These are phyloP conservation scores for Huso huso DNA, from an alignment of 2,797 vertebrate genomes.

Conservation along the genomic window DNA sequence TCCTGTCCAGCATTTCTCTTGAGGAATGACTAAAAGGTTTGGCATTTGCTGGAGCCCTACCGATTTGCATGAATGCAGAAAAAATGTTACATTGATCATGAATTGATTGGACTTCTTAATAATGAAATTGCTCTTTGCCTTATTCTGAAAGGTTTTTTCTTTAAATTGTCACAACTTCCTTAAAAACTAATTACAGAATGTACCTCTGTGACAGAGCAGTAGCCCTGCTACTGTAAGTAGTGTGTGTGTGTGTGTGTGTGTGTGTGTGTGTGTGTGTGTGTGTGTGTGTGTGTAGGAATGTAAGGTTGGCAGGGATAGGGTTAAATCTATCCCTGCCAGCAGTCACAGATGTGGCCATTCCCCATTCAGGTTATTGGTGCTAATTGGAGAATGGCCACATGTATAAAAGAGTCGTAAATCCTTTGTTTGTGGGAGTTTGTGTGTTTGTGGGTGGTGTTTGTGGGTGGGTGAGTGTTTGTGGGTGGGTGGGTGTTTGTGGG, in stretches of 20 bases:
- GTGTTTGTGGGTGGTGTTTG: not conserved
- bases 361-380: too few relatives aligned
- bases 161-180: not conserved
- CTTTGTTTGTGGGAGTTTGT: too few relatives aligned
- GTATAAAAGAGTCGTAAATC: too few relatives aligned
- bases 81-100: not conserved
- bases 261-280: constrained; percentile 25
- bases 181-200: too few relatives aligned
- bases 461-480: not conserved
- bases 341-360: too few relatives aligned
- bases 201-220: not conserved
- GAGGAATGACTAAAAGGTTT: not conserved
- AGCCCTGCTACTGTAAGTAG: not conserved
- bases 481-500: not conserved
- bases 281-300: constrained; percentile 29
- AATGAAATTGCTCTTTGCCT: not conserved
- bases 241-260: constrained; percentile 31
- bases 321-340: too few relatives aligned
- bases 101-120: not conserved
- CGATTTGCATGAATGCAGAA: not conserved
- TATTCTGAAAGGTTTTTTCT: not conserved
- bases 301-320: too few relatives aligned
- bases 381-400: too few relatives aligned
- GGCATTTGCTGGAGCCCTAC: not conserved
- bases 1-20: not conserved